Evolutionary conservation across 2,113 vertebrate genomes (phyloP).

Genomic region (Sakesphorus luctuosus): DNA sequence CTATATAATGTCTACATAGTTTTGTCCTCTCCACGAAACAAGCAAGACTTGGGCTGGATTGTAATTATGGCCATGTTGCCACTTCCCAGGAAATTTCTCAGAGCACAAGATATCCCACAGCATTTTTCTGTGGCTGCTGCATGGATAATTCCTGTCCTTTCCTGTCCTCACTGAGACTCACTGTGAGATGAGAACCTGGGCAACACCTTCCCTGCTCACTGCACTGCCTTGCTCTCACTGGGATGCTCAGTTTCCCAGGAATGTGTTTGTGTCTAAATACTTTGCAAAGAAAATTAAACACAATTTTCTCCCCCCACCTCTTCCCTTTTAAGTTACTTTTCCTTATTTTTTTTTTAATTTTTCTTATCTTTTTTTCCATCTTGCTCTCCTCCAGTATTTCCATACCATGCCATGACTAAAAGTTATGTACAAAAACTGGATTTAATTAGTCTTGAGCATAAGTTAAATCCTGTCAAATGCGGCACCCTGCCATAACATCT

Average conservation of each 20-base stretch:
- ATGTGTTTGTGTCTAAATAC: background rate
- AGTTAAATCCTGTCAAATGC: background rate
- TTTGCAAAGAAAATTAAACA: background rate
- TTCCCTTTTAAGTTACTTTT: background rate
- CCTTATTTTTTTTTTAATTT: too few species aligned
- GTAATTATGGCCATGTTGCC: background rate
- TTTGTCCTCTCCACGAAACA: background rate
- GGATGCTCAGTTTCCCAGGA: background rate
- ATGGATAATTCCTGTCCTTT: background rate
- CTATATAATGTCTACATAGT: background rate
- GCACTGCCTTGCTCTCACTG: background rate
- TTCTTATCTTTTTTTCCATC: too few species aligned
- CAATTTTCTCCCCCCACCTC: background rate
- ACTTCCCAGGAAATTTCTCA: background rate
- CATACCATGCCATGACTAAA: background rate
- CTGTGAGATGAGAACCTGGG: background rate
- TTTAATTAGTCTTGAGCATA: background rate
- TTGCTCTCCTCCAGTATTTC: background rate
- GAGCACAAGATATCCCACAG: background rate
- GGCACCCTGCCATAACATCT: background rate
- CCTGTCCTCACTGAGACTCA: background rate
- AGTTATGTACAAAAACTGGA: background rate
- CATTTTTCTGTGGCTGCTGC: background rate
- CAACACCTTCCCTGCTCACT: background rate
- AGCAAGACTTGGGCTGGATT: background rate